Percentiles rank a stretch among this genome's conserved stretches.
Evolutionary conservation across 2,797 vertebrate genomes (phyloP).

Genomic region (Hoplostethus atlanticus): DNA sequence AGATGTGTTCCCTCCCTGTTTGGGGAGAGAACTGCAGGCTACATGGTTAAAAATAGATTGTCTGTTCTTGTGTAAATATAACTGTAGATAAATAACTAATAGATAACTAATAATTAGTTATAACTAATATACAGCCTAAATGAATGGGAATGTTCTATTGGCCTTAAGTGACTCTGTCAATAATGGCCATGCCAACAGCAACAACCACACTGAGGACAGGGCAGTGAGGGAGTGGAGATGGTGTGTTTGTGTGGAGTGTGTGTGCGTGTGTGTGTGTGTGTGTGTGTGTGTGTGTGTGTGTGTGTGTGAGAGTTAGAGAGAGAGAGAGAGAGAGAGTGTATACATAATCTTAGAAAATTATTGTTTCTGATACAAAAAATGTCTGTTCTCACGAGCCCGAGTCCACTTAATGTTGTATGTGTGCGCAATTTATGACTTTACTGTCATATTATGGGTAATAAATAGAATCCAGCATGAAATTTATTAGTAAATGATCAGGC

Average conservation of each 20-base stretch:
- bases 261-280: not conserved
- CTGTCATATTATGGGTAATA: not conserved
- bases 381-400: not conserved
- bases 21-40: not conserved
- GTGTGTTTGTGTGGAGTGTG: conserved; percentile 11
- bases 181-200: conserved; percentile 59
- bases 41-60: not conserved
- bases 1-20: not conserved
- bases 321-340: too few relatives aligned
- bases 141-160: conserved; percentile 26
- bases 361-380: not conserved
- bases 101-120: conserved; percentile 40
- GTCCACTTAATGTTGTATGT: not conserved
- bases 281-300: not conserved
- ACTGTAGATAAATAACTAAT: conserved; percentile 8
- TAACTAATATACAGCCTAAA: conserved; percentile 46
- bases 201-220: conserved; percentile 35
- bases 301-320: not conserved
- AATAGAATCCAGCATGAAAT: not conserved
- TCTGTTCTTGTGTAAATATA: not conserved
- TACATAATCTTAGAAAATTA: not conserved
- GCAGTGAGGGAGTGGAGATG: not conserved
- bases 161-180: conserved; percentile 14
- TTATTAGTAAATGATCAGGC: conserved; percentile 9
- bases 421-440: not conserved